Conservation (phyloP, 2,888 invertebrate genomes). For the Callosobruchus maculatus region DNA sequence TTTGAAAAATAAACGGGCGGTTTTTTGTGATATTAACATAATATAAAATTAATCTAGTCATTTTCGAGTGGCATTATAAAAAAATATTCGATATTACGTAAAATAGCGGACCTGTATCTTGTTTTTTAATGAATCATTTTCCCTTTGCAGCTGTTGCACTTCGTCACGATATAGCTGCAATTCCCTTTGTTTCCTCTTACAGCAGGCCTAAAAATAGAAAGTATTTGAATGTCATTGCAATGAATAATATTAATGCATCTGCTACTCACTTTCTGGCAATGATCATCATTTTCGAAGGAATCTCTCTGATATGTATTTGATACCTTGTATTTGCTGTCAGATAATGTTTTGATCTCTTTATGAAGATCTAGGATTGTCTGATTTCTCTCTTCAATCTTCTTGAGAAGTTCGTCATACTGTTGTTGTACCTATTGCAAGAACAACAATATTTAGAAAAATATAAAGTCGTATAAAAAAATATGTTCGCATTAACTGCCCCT, state of each 20-base stretch:
- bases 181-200: constrained; percentile 53
- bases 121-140: constrained; percentile 57
- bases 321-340: constrained; percentile 43
- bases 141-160: constrained; percentile 56
- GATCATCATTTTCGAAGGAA: constrained; percentile 26
- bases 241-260: constrained; percentile 6
- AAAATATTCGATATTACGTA: not conserved
- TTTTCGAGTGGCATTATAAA: no score
- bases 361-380: constrained; percentile 44
- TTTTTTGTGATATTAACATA: no score
- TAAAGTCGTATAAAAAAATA: no score
- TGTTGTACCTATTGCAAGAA: constrained; percentile 5
- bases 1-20: no score
- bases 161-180: constrained; percentile 56
- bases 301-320: constrained; percentile 24
- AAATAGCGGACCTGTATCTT: constrained; percentile 51
- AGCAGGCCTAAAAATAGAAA: constrained; percentile 15
- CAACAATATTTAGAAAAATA: not conserved
- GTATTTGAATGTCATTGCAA: constrained; percentile 9
- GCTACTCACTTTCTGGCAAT: constrained; percentile 33
- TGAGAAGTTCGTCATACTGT: constrained; percentile 29
- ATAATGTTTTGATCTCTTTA: constrained; percentile 47
- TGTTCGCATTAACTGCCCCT: no score
- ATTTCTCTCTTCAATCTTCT: constrained; percentile 46
- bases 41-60: no score